Evolutionary conservation across 2,888 invertebrate genomes (phyloP), one percentile per base, ranked within the genome.

Genomic region (Pammene fasciana): DNA sequence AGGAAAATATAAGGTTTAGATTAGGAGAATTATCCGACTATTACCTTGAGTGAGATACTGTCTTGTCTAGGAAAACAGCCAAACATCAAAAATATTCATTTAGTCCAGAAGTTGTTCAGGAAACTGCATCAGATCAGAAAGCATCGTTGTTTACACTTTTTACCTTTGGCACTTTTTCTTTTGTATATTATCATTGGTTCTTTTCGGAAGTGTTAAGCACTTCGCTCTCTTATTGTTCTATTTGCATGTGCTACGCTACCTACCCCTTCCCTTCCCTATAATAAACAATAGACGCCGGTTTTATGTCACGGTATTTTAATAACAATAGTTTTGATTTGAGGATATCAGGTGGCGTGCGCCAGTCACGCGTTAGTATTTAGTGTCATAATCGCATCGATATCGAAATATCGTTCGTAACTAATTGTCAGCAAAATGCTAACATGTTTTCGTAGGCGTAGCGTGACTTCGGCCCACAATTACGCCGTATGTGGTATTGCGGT

Each of bases 391-490:
- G 54, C 48, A 54, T 45, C 64, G 65, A 54, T 67, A 68, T 61
- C 70, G 64, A 59, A 59, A 54, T 67, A 67, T 61, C 71, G 64
- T 66, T 71, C 61, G 68, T 59, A 67, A 60, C 65, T 71, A 72
- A 73, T 70, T 72, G 72, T 68, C 56, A 60, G 73, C 76, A 79
- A 80, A 83, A 82, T 76, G 78, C 75, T 79, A 80, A 82, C 88
- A 88, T 87, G 82, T 88, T 86, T 86, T 80, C 68, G 79, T 87
- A 87, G 87, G 83, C 82, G 84, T 83, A 78, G 86, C 84, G 81
- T 83, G 83, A 81, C 82, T 73, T 75, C 72, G 75, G 77, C 76
- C 76, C 81, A 78, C 89, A 86, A 90, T 90, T 90, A 90, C 78
- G 76, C 90, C 89, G 83, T 85, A 87, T 90, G 90, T 79, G 81